Evolutionary conservation across 2,888 invertebrate genomes (phyloP), one percentile per base, ranked within the genome.

Genomic region (Caenorhabditis doughertyi): DNA sequence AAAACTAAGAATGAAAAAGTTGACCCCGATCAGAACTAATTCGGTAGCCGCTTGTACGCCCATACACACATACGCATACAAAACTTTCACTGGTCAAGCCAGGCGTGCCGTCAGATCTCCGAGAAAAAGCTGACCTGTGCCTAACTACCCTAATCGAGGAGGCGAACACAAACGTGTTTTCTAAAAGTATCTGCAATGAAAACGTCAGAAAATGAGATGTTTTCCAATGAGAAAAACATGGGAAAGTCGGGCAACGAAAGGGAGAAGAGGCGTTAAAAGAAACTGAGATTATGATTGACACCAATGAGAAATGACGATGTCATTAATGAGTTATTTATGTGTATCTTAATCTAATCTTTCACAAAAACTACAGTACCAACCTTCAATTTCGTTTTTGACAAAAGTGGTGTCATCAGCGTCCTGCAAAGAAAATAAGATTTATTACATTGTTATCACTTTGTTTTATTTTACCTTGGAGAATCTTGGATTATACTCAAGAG

Each of bases 101-200:
- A 80, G 47, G 80, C 80, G 80, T 80, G 80, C 80, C 72, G 72
- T 73, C 73, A 62, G 27, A 25, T n/a, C n/a, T n/a, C 39, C 47
- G 39, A 68, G 80, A 68, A 73, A 80, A 80, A 80, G 80, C 73
- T 80, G 80, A 80, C 73, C 80, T 80, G 73, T 72, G 73, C 80
- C 72, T 73, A 71, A 73, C 80, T 80, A 73, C 65, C 72, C 79
- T 51, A 56, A 62, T 79, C 64, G 49, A 65, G 44, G 44, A 29
- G n/a, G 21, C 18, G 11, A 23, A 58, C 18, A 49, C 58, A 79
- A 79, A 76, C 79, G 71, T 71, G 79, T 79, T 79, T 71, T 62
- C 67, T 60, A 4, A 56, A 56, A 44, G 68, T 64, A 32, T 65
- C 65, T 35, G 42, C 56, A n/a, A n/a, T n/a, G n/a, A n/a, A n/a